Percentiles rank a stretch among this genome's conserved stretches.
These are phyloP conservation scores for Cylloceria caligata DNA, from an alignment of 2,888 invertebrate species.

Conservation along the genomic window DNA sequence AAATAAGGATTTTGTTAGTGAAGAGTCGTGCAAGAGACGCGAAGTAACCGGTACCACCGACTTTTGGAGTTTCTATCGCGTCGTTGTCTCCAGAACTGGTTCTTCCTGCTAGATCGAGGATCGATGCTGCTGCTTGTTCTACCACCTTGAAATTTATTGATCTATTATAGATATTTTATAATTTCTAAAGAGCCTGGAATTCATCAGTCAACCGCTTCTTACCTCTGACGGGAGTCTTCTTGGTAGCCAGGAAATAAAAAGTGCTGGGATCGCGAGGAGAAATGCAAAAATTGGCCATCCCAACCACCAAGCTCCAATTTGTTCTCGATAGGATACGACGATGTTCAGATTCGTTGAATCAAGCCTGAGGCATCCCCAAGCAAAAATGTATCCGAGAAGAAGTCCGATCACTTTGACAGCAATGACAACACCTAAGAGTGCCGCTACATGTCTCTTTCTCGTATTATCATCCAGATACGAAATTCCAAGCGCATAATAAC, in stretches of 20 bases:
- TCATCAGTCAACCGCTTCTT: neutral
- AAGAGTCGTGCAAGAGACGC: slow-evolving; percentile 85
- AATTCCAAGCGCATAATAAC: slow-evolving; percentile 86
- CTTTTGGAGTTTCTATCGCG: slow-evolving; percentile 62
- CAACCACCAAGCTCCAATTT: slow-evolving; percentile 83
- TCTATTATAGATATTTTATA: neutral
- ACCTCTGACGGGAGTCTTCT: slow-evolving; percentile 85
- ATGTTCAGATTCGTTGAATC: slow-evolving; percentile 76
- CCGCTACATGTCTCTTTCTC: slow-evolving; percentile 85
- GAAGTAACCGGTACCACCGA: slow-evolving; percentile 83
- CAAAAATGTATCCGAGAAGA: slow-evolving; percentile 78
- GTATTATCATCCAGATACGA: slow-evolving; percentile 88
- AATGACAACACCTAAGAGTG: slow-evolving; percentile 77
- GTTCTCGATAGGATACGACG: slow-evolving; percentile 77
- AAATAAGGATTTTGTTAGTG: slow-evolving; percentile 86
- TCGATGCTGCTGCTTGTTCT: slow-evolving; percentile 86
- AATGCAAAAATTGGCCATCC: slow-evolving; percentile 86
- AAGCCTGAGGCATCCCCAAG: slow-evolving; percentile 80
- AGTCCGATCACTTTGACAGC: slow-evolving; percentile 78
- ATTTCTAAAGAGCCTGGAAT: slow-evolving; percentile 1
- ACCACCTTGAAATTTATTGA: slow-evolving; percentile 82
- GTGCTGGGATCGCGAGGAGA: slow-evolving; percentile 84
- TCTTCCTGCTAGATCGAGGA: slow-evolving; percentile 83
- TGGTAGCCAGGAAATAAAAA: slow-evolving; percentile 86
- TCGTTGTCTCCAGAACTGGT: slow-evolving; percentile 57